Evolutionary conservation across 2,113 vertebrate genomes (phyloP).

Genomic region (Empidonax alnorum): DNA sequence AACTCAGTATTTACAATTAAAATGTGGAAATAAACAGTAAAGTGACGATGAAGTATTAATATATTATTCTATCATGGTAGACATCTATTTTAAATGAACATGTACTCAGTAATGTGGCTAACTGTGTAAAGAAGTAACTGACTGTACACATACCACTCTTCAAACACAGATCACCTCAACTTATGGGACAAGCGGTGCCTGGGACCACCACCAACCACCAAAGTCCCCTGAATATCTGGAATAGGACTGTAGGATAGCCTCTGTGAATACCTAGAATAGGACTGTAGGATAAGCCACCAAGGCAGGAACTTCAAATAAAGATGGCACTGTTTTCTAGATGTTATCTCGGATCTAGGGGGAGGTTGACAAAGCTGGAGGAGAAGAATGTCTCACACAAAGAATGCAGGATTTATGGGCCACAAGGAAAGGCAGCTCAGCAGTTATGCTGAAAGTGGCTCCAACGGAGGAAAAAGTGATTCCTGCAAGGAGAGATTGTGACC

Average conservation of each 20-base stretch:
- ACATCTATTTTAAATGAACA: conserved; percentile 2
- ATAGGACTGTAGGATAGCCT: background rate
- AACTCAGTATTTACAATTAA: background rate
- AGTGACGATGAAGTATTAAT: background rate
- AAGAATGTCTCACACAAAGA: background rate
- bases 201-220: background rate
- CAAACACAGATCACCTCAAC: background rate
- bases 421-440: background rate
- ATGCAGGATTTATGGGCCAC: background rate
- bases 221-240: background rate
- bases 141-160: rapidly evolving
- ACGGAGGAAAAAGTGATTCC: background rate
- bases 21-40: conserved; percentile 6
- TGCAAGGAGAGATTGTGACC: rapidly evolving
- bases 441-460: background rate
- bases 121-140: background rate
- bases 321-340: background rate
- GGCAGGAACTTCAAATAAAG: background rate
- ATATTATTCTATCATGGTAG: background rate
- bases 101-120: background rate
- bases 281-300: background rate
- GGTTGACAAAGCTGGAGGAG: background rate
- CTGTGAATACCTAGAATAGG: background rate
- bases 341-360: background rate
- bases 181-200: rapidly evolving